Conservation (phyloP, 1,140 invertebrate genomes). For the Drosophila teissieri region DNA sequence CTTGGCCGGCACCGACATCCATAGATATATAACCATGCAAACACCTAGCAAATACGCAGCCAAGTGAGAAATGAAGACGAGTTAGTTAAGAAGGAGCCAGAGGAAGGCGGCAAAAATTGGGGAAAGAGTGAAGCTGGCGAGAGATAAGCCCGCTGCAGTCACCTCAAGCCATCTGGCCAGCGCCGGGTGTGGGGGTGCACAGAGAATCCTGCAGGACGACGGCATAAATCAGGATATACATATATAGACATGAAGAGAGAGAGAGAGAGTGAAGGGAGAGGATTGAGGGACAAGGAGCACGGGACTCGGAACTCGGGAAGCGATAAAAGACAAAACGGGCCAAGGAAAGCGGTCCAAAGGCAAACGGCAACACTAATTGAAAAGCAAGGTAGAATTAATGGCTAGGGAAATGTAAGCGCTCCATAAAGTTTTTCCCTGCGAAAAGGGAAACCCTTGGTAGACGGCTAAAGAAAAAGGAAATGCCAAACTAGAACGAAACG, state of each 20-base stretch:
- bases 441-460: constrained; percentile 24
- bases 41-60: constrained; percentile 70
- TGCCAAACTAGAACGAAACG: constrained; percentile 71
- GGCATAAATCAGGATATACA: constrained; percentile 72
- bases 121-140: background rate
- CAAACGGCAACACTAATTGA: constrained; percentile 72
- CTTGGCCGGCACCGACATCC: constrained; percentile 24
- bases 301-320: background rate
- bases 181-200: constrained; percentile 23
- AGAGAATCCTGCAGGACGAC: constrained; percentile 22
- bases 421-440: constrained; percentile 39
- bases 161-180: constrained; percentile 56
- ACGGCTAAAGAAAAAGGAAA: constrained; percentile 46
- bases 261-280: background rate
- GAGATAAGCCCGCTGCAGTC: constrained; percentile 59
- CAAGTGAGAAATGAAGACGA: constrained; percentile 83
- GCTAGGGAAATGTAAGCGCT: constrained; percentile 70
- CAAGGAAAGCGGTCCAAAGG: constrained; percentile 40
- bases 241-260: background rate
- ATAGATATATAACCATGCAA: constrained; percentile 20
- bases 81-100: constrained; percentile 66
- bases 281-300: background rate
- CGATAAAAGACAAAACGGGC: constrained; percentile 44
- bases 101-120: background rate
- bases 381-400: constrained; percentile 80